Conservation (phyloP, 2,113 vertebrate species). For the Callocephalon fimbriatum region DNA sequence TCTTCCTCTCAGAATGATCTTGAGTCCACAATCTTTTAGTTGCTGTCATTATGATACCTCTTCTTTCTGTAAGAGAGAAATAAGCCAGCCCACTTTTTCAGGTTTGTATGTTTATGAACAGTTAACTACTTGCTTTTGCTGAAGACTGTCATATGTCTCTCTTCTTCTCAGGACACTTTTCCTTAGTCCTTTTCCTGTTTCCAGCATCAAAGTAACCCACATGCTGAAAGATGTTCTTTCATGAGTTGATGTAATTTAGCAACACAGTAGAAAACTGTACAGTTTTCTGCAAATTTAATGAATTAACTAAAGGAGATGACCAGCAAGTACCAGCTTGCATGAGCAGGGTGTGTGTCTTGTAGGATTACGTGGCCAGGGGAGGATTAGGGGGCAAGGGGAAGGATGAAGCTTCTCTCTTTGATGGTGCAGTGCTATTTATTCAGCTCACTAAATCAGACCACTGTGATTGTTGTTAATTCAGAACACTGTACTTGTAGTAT, state of each 20-base stretch:
- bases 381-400: neutral
- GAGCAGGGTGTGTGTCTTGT: neutral
- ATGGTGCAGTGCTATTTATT: neutral
- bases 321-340: neutral
- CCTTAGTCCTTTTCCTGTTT: neutral
- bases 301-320: neutral
- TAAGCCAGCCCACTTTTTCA: neutral
- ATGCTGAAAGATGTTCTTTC: neutral
- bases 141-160: neutral
- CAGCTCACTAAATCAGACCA: neutral
- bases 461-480: neutral
- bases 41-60: neutral
- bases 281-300: neutral
- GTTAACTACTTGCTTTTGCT: neutral
- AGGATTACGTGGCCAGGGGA: neutral
- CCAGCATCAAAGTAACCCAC: neutral
- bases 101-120: neutral
- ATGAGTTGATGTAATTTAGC: neutral
- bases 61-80: neutral
- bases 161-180: neutral
- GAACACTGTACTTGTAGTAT: neutral
- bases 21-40: neutral
- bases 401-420: neutral
- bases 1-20: neutral
- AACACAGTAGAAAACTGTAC: neutral